A percentile compares a stretch with the other conserved stretches of the same genome.
phyloP scores from a whole-genome alignment of 2,797 vertebrate species.

The Spinibarbus caldwelli region DNA sequence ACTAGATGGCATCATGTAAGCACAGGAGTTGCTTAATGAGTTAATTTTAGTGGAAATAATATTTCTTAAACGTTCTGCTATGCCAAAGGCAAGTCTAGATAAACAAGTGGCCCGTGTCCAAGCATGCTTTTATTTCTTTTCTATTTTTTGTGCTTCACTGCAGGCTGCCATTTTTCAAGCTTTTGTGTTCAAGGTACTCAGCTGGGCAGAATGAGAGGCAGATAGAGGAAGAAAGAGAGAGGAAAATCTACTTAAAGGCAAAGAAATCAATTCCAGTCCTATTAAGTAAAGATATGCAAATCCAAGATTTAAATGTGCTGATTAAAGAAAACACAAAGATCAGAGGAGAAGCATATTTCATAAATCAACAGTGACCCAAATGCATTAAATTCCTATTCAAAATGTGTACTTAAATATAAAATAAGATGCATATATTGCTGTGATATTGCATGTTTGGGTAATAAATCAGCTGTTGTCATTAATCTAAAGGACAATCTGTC shows the following conservation, averaged over 20 bases:
- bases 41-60: not conserved
- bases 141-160: not conserved
- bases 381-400: not conserved
- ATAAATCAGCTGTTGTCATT: not conserved
- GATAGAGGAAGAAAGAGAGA: not conserved
- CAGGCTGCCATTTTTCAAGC: not conserved
- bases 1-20: slow-evolving; percentile 1
- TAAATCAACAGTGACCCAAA: slow-evolving; percentile 18
- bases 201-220: too few relatives aligned
- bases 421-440: not conserved
- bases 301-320: not conserved
- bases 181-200: not conserved
- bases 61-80: not conserved
- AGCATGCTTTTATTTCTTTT: slow-evolving; percentile 19
- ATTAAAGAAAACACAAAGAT: not conserved
- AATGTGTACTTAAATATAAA: not conserved
- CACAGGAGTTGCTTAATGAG: not conserved
- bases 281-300: slow-evolving; percentile 16
- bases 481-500: not conserved
- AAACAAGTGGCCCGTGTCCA: not conserved
- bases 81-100: not conserved
- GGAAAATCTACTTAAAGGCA: too few relatives aligned
- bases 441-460: not conserved
- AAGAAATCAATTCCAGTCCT: too few relatives aligned
- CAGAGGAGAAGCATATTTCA: not conserved